A percentile compares a stretch with the other conserved stretches of the same genome.
phyloP scores from a whole-genome alignment of 1,140 invertebrate species.

The Drosophila oshimai region DNA sequence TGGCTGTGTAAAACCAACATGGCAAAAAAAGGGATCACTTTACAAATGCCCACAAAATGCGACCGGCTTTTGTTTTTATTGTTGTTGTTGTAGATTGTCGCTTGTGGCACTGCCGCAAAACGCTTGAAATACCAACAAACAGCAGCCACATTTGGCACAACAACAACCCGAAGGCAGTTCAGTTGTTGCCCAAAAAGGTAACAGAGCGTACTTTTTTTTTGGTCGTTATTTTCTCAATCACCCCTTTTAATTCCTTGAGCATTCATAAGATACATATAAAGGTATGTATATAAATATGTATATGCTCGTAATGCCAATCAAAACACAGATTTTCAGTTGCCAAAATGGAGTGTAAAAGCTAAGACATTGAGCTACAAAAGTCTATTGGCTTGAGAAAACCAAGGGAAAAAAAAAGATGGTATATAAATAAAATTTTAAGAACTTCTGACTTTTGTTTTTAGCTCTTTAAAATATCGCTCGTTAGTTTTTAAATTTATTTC shows the following conservation, averaged over 20 bases:
- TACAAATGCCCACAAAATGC: constrained; percentile 75
- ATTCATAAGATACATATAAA: constrained; percentile 11
- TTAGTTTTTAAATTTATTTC: too few relatives aligned
- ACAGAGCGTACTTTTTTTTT: constrained; percentile 51
- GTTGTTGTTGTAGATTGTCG: constrained; percentile 35
- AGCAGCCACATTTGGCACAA: constrained; percentile 14
- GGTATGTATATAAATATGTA: constrained; percentile 1
- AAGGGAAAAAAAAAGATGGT: too few relatives aligned
- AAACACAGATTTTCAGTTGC: constrained; percentile 35
- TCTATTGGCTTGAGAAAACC: neutral
- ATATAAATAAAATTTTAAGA: too few relatives aligned
- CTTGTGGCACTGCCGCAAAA: constrained; percentile 32
- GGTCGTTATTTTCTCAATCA: neutral
- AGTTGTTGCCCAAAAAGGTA: constrained; percentile 47
- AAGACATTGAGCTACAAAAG: neutral
- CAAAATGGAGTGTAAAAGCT: constrained; percentile 12
- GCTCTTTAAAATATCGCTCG: too few relatives aligned
- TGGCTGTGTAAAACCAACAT: constrained; percentile 57
- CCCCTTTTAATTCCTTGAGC: neutral
- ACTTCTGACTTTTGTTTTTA: too few relatives aligned
- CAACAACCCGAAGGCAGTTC: constrained; percentile 3
- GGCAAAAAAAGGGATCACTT: constrained; percentile 65
- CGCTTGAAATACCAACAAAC: constrained; percentile 22
- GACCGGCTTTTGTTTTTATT: constrained; percentile 46
- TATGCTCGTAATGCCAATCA: constrained; percentile 62